Conservation (phyloP, 2,797 vertebrate species). For the Bryconaethiops microstoma region DNA sequence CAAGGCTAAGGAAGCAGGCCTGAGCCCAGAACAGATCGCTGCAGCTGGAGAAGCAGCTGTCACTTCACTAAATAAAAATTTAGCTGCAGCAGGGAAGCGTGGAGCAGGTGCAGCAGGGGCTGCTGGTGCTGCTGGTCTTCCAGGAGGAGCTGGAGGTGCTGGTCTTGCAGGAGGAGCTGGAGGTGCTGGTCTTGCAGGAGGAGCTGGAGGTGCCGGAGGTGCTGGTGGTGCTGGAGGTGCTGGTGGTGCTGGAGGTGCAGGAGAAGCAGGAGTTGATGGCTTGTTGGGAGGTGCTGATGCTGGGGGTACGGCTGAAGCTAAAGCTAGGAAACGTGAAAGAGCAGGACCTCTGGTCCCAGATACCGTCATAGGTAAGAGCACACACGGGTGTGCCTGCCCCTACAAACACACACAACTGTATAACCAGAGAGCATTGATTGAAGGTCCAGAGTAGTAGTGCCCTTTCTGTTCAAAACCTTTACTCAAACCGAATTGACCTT, state of each 20-base stretch:
- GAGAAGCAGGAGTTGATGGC: neutral
- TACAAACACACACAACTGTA: neutral
- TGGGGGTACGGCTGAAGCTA: conserved; percentile 20
- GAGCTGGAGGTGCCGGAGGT: neutral
- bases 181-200: neutral
- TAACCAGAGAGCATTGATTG: neutral
- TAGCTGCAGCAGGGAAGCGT: conserved; percentile 24
- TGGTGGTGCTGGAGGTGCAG: neutral
- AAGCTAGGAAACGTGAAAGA: conserved; percentile 58
- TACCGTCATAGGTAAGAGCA: conserved; percentile 69
- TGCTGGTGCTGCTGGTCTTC: conserved; percentile 1
- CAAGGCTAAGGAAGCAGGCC: conserved; percentile 20
- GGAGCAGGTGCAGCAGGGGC: conserved; percentile 1
- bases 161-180: neutral
- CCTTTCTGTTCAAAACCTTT: neutral
- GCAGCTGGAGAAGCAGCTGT: conserved; percentile 42
- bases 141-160: neutral
- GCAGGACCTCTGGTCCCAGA: conserved; percentile 67
- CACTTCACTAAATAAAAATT: neutral
- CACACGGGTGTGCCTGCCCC: neutral
- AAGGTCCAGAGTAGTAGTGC: neutral
- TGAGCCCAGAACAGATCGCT: conserved; percentile 41
- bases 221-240: neutral
- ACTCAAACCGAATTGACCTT: neutral
- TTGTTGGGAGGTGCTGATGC: neutral